Evolutionary conservation across 2,113 vertebrate genomes (phyloP).

Genomic region (Gorilla gorilla): DNA sequence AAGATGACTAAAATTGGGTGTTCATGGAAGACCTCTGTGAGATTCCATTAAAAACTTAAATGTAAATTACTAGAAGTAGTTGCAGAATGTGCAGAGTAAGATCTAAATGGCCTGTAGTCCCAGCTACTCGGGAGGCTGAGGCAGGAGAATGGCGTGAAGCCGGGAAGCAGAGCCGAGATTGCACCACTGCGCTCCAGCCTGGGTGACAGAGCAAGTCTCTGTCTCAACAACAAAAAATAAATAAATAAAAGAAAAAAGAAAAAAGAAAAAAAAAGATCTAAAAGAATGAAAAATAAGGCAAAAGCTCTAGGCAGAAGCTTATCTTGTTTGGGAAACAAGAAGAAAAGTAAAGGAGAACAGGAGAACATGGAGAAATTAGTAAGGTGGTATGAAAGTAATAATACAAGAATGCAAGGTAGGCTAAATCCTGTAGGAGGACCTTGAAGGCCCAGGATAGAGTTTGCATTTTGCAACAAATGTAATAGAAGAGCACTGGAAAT

Average conservation of each 20-base stretch:
- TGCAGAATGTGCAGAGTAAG: background rate
- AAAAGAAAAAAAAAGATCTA: no score
- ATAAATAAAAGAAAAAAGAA: no score
- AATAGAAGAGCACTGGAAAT: background rate
- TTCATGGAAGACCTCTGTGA: background rate
- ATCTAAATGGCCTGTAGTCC: background rate
- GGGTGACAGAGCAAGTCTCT: no score
- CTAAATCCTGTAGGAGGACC: background rate
- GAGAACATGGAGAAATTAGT: background rate
- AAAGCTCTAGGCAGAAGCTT: background rate
- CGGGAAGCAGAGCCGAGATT: no score
- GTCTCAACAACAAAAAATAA: no score
- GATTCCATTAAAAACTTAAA: background rate
- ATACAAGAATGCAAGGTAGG: background rate
- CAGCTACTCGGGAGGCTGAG: no score
- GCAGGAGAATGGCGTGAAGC: no score
- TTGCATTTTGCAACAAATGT: background rate
- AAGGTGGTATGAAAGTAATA: background rate
- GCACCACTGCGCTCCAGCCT: no score
- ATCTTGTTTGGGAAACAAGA: background rate
- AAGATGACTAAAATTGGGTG: background rate
- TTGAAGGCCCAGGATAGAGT: background rate
- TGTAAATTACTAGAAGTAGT: background rate
- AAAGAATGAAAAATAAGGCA: background rate
- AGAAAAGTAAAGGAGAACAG: background rate